phyloP scores from a whole-genome alignment of 2,888 invertebrate species.

The Odontocolon sp. region DNA sequence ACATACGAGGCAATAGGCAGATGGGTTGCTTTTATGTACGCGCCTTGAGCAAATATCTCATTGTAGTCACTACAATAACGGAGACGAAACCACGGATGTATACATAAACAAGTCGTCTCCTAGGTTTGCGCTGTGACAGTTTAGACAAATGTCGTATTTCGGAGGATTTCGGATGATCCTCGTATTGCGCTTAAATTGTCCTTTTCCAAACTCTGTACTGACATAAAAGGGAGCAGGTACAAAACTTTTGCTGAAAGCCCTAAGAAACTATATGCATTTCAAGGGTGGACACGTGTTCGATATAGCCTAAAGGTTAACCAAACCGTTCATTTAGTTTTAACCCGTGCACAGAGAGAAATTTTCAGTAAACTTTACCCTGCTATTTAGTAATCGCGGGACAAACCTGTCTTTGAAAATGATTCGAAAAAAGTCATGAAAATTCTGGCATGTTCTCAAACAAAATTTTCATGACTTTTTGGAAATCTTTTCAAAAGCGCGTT shows the following conservation, averaged over 20 bases:
- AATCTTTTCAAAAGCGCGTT: too few relatives aligned
- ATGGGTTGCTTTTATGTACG: conserved; percentile 21
- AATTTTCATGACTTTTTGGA: too few relatives aligned
- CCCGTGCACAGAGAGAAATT: too few relatives aligned
- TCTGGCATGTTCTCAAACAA: too few relatives aligned
- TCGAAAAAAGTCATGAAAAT: too few relatives aligned
- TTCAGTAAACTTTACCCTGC: too few relatives aligned
- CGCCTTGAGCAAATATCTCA: conserved; percentile 47
- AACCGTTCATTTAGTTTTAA: background rate
- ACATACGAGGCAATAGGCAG: conserved; percentile 3
- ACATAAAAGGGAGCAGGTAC: conserved; percentile 4
- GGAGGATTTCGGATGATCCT: conserved; percentile 31
- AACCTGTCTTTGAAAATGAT: too few relatives aligned
- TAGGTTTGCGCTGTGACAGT: conserved; percentile 45
- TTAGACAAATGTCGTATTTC: conserved; percentile 35
- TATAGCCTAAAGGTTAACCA: background rate
- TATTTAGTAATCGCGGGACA: too few relatives aligned
- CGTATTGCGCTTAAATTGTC: conserved; percentile 14
- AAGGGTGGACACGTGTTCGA: background rate
- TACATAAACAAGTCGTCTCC: conserved; percentile 42
- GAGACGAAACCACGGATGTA: conserved; percentile 24
- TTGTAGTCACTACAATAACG: conserved; percentile 40
- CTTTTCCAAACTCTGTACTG: background rate
- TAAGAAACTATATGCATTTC: background rate
- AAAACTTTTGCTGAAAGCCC: background rate